Evolutionary conservation across 2,797 vertebrate species (phyloP).

Genomic region (Apodemus agrarius): DNA sequence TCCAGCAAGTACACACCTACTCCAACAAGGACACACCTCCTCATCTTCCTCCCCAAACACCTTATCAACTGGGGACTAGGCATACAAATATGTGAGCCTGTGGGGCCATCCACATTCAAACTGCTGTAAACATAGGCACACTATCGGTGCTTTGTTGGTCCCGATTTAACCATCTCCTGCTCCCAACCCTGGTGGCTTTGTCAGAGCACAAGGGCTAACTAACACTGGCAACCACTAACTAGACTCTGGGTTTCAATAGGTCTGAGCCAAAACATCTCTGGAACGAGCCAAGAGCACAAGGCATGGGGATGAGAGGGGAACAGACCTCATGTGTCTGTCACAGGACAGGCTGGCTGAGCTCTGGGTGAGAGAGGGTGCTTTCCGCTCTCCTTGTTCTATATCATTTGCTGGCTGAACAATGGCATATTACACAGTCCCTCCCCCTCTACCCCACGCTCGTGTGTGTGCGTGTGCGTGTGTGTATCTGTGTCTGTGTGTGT

Average conservation of each 20-base stretch:
- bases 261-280: too few relatives aligned
- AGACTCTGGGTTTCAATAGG: not conserved
- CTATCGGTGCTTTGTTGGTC: not conserved
- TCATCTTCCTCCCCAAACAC: not conserved
- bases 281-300: not conserved
- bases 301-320: not conserved
- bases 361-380: not conserved
- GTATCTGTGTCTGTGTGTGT: too few relatives aligned
- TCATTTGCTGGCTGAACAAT: not conserved
- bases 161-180: not conserved
- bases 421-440: too few relatives aligned
- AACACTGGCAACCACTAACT: not conserved
- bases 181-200: not conserved
- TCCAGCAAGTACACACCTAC: not conserved
- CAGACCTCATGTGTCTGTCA: not conserved
- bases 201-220: not conserved
- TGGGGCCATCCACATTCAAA: not conserved
- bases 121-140: too few relatives aligned
- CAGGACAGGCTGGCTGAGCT: not conserved
- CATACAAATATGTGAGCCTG: not conserved
- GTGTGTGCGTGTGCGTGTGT: too few relatives aligned
- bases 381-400: not conserved
- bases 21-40: not conserved
- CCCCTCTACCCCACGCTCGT: not conserved
- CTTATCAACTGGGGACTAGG: not conserved